Percentiles rank a stretch among this genome's conserved stretches.
These are phyloP conservation scores for Xylocampa areola DNA, from an alignment of 2,888 invertebrate genomes.

Conservation along the genomic window DNA sequence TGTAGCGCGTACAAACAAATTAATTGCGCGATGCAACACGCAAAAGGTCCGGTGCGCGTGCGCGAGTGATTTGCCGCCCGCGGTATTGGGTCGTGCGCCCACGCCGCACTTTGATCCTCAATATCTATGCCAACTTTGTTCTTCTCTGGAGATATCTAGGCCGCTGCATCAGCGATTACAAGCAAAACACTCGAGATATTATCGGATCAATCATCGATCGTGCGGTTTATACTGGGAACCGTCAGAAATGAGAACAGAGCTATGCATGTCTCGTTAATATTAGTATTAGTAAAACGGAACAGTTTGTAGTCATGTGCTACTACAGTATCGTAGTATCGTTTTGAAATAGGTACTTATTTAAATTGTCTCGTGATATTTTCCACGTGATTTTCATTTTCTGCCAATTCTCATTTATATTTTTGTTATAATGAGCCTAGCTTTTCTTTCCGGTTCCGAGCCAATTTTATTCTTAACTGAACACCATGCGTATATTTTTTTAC, in stretches of 20 bases:
- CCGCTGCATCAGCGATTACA: slow-evolving; percentile 76
- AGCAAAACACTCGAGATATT: slow-evolving; percentile 71
- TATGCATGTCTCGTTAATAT: slow-evolving; percentile 14
- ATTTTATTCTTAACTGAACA: slow-evolving; percentile 56
- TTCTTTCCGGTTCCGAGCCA: slow-evolving; percentile 61
- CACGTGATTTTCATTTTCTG: slow-evolving; percentile 59
- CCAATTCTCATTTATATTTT: slow-evolving; percentile 61
- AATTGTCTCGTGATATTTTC: slow-evolving; percentile 42
- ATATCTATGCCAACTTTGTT: slow-evolving; percentile 88
- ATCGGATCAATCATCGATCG: slow-evolving; percentile 66
- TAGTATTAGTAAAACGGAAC: slow-evolving; percentile 18
- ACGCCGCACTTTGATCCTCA: slow-evolving; percentile 88
- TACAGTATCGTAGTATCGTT: slow-evolving; percentile 39
- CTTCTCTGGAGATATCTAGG: slow-evolving; percentile 85
- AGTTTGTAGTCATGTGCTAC: slow-evolving; percentile 27
- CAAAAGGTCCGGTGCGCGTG: slow-evolving; percentile 82
- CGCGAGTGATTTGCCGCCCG: slow-evolving; percentile 75
- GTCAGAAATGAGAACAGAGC: slow-evolving; percentile 44
- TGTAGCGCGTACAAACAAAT: slow-evolving; percentile 68
- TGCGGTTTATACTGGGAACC: slow-evolving; percentile 47
- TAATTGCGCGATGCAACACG: slow-evolving; percentile 72
- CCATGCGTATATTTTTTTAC: slow-evolving; percentile 51
- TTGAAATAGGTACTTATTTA: slow-evolving; percentile 38
- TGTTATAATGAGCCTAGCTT: slow-evolving; percentile 48
- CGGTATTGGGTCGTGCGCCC: slow-evolving; percentile 88